phyloP scores from a whole-genome alignment of 2,113 vertebrate genomes.

The Ophthalmolycus amberensis region DNA sequence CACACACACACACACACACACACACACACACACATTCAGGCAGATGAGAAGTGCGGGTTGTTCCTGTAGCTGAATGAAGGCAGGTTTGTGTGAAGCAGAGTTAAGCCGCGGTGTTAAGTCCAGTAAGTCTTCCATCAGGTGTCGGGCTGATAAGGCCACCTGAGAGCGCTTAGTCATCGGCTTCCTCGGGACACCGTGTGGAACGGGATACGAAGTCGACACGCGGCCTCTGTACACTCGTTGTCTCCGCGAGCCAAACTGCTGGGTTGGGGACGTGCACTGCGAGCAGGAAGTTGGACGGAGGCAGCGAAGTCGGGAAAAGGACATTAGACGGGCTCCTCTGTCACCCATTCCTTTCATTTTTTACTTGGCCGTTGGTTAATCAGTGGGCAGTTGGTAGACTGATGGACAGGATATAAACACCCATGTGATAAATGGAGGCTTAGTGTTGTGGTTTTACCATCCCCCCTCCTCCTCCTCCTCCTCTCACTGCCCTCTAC shows the following conservation, averaged over 20 bases:
- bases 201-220: slow-evolving; percentile 47
- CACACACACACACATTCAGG: slow-evolving; percentile 31
- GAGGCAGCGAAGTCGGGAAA: slow-evolving; percentile 32
- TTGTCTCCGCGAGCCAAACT: slow-evolving; percentile 43
- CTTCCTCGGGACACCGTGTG: slow-evolving; percentile 36
- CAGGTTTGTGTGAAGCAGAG: slow-evolving; percentile 60
- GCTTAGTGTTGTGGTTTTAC: slow-evolving; percentile 76
- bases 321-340: slow-evolving; percentile 28
- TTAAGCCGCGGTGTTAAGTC: slow-evolving; percentile 72
- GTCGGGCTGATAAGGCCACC: slow-evolving; percentile 65
- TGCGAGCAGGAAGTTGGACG: slow-evolving; percentile 44
- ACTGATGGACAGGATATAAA: slow-evolving; percentile 73
- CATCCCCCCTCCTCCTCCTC: slow-evolving; percentile 29
- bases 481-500: slow-evolving; percentile 54
- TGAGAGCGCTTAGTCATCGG: slow-evolving; percentile 60
- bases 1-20: slow-evolving; percentile 46
- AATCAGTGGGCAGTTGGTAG: slow-evolving; percentile 72
- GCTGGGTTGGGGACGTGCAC: slow-evolving; percentile 21
- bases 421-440: slow-evolving; percentile 80
- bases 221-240: not conserved
- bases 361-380: slow-evolving; percentile 45
- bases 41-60: slow-evolving; percentile 55
- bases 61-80: slow-evolving; percentile 62
- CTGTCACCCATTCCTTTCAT: slow-evolving; percentile 28
- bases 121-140: slow-evolving; percentile 74